Evolutionary conservation across 2,797 vertebrate species (phyloP), one percentile per base, ranked within the genome.

Genomic region (Bryconaethiops microstoma): DNA sequence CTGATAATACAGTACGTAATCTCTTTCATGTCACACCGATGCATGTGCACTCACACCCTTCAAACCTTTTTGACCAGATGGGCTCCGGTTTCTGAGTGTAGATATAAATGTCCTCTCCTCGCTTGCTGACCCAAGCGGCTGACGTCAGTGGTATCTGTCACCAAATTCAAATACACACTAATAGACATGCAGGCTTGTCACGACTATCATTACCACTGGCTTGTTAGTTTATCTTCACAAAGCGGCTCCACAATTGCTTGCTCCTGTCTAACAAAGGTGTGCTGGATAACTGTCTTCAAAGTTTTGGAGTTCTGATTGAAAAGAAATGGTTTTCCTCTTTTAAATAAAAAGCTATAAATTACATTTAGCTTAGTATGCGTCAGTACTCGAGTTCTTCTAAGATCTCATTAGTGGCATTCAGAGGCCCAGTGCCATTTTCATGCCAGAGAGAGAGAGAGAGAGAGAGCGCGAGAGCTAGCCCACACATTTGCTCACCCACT

Each of bases 41-140:
- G 7, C 9, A 39, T 35, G 35, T 65, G 45, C 48, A 8, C 50
- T 9, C 50, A 12, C 17, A 35, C 23, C 23, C 69, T 72, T 54
- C 19, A 8, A 39, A 12, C 69, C n/a, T 13, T 79, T 76, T 64
- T 14, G 10, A 72, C 40, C 67, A 76, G 52, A 59, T 79, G 67
- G 65, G 65, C 65, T 65, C 70, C 21, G 35, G 50, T 65, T 59
- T 71, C 65, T 76, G 40, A 39, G 13, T 63, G 21, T 16, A 50
- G 65, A 65, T 76, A 83, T 83, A 79, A 76, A 80, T 77, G 71
- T 72, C 0, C 55, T 4, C 29, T 54, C 72, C 63, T 65, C 39
- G 68, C 71, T 25, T 62, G 57, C 39, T 48, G 57, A 72, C 72
- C 65, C 75, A 65, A 59, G 42, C 29, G 67, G 54, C 67, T 73